A percentile compares a stretch with the other conserved stretches of the same genome.
These are phyloP conservation scores for Megaceryle maxima DNA, from an alignment of 2,113 vertebrate genomes.

Conservation along the genomic window DNA sequence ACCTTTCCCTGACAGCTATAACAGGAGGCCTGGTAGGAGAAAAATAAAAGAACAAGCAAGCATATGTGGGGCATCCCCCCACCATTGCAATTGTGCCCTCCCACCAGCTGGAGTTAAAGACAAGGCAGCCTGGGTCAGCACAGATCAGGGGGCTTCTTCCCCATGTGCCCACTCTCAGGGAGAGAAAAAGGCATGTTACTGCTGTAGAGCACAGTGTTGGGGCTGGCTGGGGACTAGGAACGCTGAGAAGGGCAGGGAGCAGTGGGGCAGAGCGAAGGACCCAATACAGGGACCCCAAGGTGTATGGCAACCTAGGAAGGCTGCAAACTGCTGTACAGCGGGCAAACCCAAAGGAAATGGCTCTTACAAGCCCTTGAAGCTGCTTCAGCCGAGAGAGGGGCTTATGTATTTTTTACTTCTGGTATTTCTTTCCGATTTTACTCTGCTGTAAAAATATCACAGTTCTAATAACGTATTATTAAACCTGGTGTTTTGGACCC, in stretches of 20 bases:
- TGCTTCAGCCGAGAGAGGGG: no score
- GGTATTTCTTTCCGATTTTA: neutral
- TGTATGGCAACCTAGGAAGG: accelerated
- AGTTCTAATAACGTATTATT: neutral
- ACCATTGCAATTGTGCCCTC: neutral
- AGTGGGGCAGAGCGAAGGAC: neutral
- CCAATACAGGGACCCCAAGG: accelerated
- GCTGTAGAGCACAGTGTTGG: accelerated
- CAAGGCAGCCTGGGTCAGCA: neutral
- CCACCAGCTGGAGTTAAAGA: no score
- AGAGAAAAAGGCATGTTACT: neutral
- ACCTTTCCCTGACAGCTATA: neutral
- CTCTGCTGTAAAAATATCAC: neutral
- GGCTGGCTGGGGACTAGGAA: no score
- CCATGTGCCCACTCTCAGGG: neutral
- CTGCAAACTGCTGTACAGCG: neutral
- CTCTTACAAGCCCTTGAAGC: neutral
- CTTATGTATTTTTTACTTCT: neutral
- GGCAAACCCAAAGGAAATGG: neutral
- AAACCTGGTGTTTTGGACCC: neutral
- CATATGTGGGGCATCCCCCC: neutral
- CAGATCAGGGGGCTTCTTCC: neutral
- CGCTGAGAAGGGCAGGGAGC: neutral
- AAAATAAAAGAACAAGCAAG: neutral
- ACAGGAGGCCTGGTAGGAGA: neutral